Conservation (phyloP, 23 tunicate species). For the Clavelina lepadiformis region DNA sequence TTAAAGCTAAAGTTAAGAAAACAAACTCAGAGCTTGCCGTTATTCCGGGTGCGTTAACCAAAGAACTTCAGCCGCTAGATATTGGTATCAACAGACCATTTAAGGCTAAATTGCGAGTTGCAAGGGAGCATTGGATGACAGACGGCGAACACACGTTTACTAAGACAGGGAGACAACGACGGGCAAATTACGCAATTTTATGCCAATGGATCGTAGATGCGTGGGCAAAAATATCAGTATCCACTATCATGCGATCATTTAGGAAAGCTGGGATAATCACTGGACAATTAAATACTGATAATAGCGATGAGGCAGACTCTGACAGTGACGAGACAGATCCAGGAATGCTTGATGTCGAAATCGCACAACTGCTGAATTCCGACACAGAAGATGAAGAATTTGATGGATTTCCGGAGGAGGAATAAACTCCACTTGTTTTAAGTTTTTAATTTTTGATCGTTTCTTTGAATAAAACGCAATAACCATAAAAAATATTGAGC, state of each 20-base stretch:
- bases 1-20: constrained; percentile 50
- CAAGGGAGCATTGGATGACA: constrained; percentile 55
- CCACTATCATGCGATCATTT: constrained; percentile 43
- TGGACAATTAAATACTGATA: constrained; percentile 42
- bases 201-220: constrained; percentile 55
- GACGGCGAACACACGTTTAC: constrained; percentile 55
- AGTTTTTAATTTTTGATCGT: constrained; percentile 46
- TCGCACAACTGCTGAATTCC: constrained; percentile 53
- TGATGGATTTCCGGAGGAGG: constrained; percentile 38
- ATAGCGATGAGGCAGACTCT: constrained; percentile 44
- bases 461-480: constrained; percentile 27
- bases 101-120: constrained; percentile 48
- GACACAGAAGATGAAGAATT: constrained; percentile 41
- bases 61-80: constrained; percentile 62
- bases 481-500: constrained; percentile 36
- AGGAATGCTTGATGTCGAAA: constrained; percentile 48
- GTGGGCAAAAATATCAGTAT: constrained; percentile 48
- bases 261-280: constrained; percentile 46
- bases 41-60: constrained; percentile 58
- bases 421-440: constrained; percentile 37
- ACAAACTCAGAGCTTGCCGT: constrained; percentile 47
- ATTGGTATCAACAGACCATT: constrained; percentile 50
- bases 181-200: constrained; percentile 33
- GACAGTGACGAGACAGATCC: constrained; percentile 47
- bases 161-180: constrained; percentile 51